phyloP scores from a whole-genome alignment of 2,888 invertebrate species.

The Masnerella sp. region DNA sequence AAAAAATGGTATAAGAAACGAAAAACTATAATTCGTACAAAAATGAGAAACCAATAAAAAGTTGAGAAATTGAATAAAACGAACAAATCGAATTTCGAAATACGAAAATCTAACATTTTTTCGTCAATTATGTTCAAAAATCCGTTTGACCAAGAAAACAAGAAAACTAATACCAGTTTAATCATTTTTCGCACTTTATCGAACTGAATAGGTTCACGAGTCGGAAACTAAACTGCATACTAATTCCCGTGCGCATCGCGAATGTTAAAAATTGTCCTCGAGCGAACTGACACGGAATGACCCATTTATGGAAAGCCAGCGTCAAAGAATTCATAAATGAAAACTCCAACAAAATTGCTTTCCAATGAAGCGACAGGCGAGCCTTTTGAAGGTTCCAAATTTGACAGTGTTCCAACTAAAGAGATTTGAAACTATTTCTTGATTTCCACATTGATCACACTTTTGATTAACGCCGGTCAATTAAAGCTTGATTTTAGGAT shows the following conservation, averaged over 20 bases:
- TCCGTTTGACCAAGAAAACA: too few relatives aligned
- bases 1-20: too few relatives aligned
- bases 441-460: not conserved
- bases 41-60: too few relatives aligned
- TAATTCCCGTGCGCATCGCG: slow-evolving; percentile 6
- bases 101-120: too few relatives aligned
- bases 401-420: slow-evolving; percentile 2
- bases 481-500: too few relatives aligned
- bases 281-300: slow-evolving; percentile 22
- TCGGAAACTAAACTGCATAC: slow-evolving; percentile 4
- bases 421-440: slow-evolving; percentile 15
- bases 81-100: too few relatives aligned
- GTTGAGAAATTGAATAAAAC: too few relatives aligned
- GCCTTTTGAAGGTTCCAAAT: slow-evolving; percentile 5
- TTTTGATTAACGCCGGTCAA: not conserved
- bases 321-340: slow-evolving; percentile 23
- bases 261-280: slow-evolving; percentile 13
- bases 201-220: slow-evolving; percentile 9
- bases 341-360: slow-evolving; percentile 12
- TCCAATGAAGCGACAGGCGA: slow-evolving; percentile 13
- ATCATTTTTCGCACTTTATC: slow-evolving; percentile 3
- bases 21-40: too few relatives aligned
- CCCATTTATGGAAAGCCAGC: slow-evolving; percentile 13
- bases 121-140: too few relatives aligned
- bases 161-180: too few relatives aligned